Conservation (phyloP, 2,888 invertebrate genomes). For the Cephonodes hylas region DNA sequence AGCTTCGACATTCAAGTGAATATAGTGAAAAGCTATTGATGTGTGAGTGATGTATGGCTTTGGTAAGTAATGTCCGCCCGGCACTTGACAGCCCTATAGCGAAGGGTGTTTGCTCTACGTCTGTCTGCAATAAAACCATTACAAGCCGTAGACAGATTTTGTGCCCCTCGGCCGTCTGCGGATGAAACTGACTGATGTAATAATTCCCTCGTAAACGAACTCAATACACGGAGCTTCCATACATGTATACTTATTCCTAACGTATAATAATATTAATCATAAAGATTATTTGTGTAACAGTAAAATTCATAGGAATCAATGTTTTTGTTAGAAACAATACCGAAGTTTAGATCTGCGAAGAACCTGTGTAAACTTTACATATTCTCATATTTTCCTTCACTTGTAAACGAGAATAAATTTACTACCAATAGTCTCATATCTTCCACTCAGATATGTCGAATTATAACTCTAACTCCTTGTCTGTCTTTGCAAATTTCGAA, state of each 20-base stretch:
- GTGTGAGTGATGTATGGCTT: background rate
- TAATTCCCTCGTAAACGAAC: slow-evolving; percentile 38
- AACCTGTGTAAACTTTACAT: too few relatives aligned
- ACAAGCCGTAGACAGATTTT: slow-evolving; percentile 43
- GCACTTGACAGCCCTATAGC: slow-evolving; percentile 11
- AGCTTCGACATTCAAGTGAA: background rate
- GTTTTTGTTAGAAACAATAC: background rate
- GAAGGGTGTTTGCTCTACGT: slow-evolving; percentile 36
- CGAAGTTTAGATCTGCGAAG: background rate
- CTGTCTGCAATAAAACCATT: slow-evolving; percentile 45
- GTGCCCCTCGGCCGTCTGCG: slow-evolving; percentile 33
- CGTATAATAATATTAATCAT: background rate
- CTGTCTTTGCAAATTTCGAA: too few relatives aligned
- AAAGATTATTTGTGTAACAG: too few relatives aligned
- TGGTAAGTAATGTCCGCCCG: background rate
- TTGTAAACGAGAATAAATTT: too few relatives aligned
- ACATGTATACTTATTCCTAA: background rate
- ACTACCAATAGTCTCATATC: too few relatives aligned
- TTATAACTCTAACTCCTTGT: too few relatives aligned
- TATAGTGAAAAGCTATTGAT: background rate
- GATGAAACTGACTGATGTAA: slow-evolving; percentile 37
- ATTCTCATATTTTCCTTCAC: background rate
- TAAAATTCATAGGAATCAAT: too few relatives aligned
- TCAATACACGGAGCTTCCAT: slow-evolving; percentile 3
- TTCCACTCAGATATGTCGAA: too few relatives aligned